Evolutionary conservation across 2,888 invertebrate genomes (phyloP).

Genomic region (Acrobasis repandana): DNA sequence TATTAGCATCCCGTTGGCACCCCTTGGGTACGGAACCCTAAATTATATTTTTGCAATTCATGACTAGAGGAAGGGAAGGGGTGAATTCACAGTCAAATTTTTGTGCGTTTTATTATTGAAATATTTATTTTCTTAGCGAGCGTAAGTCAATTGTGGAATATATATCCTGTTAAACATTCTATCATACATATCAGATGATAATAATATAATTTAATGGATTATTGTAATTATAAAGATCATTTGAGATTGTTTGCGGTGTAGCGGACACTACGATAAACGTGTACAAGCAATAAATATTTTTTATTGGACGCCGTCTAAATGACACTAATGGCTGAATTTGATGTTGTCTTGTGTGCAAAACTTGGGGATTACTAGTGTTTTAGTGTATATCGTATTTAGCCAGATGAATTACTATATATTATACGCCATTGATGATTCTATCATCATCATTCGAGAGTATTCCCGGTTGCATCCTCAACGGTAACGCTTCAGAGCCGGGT

Average conservation of each 20-base stretch:
- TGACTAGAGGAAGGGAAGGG: too few relatives aligned
- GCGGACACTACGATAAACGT: conserved; percentile 69
- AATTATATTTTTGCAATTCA: too few relatives aligned
- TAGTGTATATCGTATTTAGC: conserved; percentile 20
- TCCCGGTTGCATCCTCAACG: too few relatives aligned
- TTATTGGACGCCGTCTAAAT: conserved; percentile 69
- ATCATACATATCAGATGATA: conserved; percentile 66
- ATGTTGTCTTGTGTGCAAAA: conserved; percentile 78
- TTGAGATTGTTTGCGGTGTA: conserved; percentile 75
- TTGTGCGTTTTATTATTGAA: conserved; percentile 11
- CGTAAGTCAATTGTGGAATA: conserved; percentile 23
- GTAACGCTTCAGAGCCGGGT: too few relatives aligned
- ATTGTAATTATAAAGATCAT: conserved; percentile 60
- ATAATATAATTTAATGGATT: conserved; percentile 55
- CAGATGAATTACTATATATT: conserved; percentile 27
- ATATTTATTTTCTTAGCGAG: conserved; percentile 15
- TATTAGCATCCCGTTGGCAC: too few relatives aligned
- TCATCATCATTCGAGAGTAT: too few relatives aligned
- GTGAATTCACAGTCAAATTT: background rate
- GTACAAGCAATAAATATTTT: conserved; percentile 81
- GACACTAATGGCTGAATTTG: conserved; percentile 66
- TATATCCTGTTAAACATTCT: conserved; percentile 33
- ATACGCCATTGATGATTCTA: conserved; percentile 25
- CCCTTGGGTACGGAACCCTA: too few relatives aligned
- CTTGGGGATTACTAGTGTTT: conserved; percentile 64